These are phyloP conservation scores for Rhagonycha lutea DNA, from an alignment of 2,888 invertebrate genomes.

Conservation along the genomic window DNA sequence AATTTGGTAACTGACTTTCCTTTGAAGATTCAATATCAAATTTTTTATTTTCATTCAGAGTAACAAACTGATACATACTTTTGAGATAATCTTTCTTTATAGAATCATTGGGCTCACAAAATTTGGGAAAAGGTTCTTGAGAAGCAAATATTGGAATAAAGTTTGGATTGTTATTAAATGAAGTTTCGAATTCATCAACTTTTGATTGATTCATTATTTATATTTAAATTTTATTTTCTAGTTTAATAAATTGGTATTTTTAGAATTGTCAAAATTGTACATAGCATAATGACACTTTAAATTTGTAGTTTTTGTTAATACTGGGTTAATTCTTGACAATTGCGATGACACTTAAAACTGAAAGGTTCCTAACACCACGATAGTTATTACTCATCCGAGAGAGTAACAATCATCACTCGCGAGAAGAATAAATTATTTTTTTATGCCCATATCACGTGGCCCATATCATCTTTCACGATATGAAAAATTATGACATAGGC, in stretches of 20 bases:
- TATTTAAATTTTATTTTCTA: background rate
- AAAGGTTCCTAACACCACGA: too few relatives aligned
- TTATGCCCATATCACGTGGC: too few relatives aligned
- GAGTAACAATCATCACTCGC: too few relatives aligned
- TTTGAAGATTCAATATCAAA: background rate
- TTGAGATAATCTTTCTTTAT: background rate
- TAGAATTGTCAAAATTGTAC: background rate
- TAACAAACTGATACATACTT: background rate
- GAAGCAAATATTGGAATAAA: background rate
- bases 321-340: background rate
- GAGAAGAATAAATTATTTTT: too few relatives aligned
- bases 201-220: background rate
- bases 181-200: background rate
- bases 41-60: background rate
- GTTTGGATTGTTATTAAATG: background rate
- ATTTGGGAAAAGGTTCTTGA: background rate
- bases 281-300: background rate
- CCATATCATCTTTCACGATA: too few relatives aligned
- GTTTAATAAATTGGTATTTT: background rate
- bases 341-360: too few relatives aligned
- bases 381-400: too few relatives aligned
- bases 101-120: background rate
- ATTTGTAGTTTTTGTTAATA: background rate
- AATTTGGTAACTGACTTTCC: conserved; percentile 26
- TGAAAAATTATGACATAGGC: too few relatives aligned